These are phyloP conservation scores for Steinernema khuongi DNA, from an alignment of 1,140 invertebrate species.

Conservation along the genomic window DNA sequence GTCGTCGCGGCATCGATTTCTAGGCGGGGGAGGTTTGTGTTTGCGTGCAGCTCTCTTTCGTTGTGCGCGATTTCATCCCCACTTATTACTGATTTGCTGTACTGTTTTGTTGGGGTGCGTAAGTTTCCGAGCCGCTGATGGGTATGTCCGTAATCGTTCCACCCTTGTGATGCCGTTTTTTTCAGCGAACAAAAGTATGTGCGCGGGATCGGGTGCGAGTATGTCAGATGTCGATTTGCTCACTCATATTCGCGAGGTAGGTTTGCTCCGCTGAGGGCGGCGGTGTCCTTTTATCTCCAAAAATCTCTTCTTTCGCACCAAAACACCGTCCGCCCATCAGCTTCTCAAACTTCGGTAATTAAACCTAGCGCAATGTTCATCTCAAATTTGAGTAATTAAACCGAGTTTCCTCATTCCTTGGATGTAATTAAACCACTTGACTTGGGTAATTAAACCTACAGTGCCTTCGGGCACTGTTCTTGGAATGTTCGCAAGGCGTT, in stretches of 20 bases:
- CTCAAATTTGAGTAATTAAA: neutral
- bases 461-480: neutral
- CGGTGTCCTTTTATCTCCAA: neutral
- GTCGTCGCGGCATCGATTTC: no score
- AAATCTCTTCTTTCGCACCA: neutral
- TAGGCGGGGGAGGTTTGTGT: no score
- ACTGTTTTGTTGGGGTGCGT: neutral
- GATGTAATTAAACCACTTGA: neutral
- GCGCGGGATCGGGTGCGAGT: neutral
- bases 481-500: no score
- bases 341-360: neutral
- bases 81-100: neutral
- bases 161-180: neutral
- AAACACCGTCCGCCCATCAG: neutral
- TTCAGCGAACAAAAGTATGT: neutral
- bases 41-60: neutral
- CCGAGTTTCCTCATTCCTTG: neutral
- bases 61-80: neutral
- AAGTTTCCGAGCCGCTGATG: neutral
- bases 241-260: slow-evolving; percentile 3
- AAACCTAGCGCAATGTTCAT: no score
- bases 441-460: neutral
- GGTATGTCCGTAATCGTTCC: neutral
- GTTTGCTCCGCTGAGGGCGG: neutral
- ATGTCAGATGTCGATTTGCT: neutral